A percentile compares a stretch with the other conserved stretches of the same genome.
Conservation (phyloP, 2,888 invertebrate genomes). For the Meganola albula region DNA sequence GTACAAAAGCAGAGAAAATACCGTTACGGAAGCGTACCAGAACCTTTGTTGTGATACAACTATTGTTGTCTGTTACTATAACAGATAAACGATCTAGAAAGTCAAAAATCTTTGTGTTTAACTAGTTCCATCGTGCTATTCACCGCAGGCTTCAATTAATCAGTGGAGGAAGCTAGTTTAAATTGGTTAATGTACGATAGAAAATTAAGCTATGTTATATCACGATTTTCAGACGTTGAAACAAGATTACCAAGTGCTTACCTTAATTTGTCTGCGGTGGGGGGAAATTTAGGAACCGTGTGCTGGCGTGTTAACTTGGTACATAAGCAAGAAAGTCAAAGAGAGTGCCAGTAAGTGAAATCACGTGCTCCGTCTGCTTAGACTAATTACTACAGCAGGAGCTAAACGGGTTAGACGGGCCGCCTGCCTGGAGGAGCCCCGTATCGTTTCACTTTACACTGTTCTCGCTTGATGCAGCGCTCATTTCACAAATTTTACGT, state of each 20-base stretch:
- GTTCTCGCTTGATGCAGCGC: constrained; percentile 27
- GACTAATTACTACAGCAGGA: constrained; percentile 66
- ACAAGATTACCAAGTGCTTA: too few relatives aligned
- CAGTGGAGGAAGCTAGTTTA: too few relatives aligned
- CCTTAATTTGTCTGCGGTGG: constrained; percentile 15
- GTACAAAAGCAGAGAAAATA: constrained; percentile 55
- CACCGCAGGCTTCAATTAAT: too few relatives aligned
- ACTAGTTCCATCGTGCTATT: constrained; percentile 17
- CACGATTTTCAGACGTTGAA: too few relatives aligned
- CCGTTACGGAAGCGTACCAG: constrained; percentile 60
- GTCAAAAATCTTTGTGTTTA: constrained; percentile 28
- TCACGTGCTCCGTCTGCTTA: constrained; percentile 51
- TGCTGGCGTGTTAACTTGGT: constrained; percentile 32
- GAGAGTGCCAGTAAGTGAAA: constrained; percentile 37
- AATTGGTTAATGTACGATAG: too few relatives aligned
- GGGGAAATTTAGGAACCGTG: constrained; percentile 14
- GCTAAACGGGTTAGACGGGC: constrained; percentile 58
- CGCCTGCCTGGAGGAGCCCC: constrained; percentile 30
- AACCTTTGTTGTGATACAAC: constrained; percentile 58
- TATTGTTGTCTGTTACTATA: constrained; percentile 55
- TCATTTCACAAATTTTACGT: constrained; percentile 42
- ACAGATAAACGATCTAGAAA: constrained; percentile 44
- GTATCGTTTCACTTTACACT: constrained; percentile 36
- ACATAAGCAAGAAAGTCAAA: constrained; percentile 46
- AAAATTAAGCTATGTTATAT: too few relatives aligned